A percentile compares a stretch with the other conserved stretches of the same genome.
These are phyloP conservation scores for Lasaia peninsularis DNA, from an alignment of 1,140 invertebrate species.

Conservation along the genomic window DNA sequence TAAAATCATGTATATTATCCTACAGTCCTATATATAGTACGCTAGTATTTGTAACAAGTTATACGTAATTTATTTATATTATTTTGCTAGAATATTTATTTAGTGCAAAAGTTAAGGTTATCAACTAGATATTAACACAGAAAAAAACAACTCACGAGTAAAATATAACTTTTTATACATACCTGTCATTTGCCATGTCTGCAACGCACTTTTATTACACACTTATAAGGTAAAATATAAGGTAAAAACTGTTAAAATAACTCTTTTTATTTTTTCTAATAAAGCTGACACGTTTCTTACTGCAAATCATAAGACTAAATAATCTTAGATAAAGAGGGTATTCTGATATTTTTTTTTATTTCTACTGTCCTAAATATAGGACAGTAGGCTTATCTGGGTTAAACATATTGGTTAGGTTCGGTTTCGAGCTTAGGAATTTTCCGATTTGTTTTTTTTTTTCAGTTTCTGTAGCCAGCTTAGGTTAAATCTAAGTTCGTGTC, in stretches of 20 bases:
- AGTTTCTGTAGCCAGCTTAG: too few species aligned
- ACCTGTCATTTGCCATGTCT: constrained; percentile 44
- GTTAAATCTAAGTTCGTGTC: too few species aligned
- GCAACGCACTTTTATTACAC: constrained; percentile 45
- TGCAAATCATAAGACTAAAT: constrained; percentile 39
- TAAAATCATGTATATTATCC: constrained; percentile 49
- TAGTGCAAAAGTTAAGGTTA: constrained; percentile 45
- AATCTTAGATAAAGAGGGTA: constrained; percentile 34
- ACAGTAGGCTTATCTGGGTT: constrained; percentile 27
- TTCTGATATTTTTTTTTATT: constrained; percentile 35
- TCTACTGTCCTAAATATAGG: constrained; percentile 31
- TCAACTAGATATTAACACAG: constrained; percentile 43
- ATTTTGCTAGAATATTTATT: constrained; percentile 43
- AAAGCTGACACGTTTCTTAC: constrained; percentile 37
- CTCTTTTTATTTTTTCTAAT: constrained; percentile 39
- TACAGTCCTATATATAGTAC: constrained; percentile 49
- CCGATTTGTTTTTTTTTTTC: too few species aligned
- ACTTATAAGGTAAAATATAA: constrained; percentile 39
- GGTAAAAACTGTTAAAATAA: constrained; percentile 40
- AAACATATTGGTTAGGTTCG: too few species aligned
- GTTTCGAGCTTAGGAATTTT: too few species aligned
- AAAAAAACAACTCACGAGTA: constrained; percentile 41
- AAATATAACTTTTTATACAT: constrained; percentile 43
- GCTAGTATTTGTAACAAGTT: constrained; percentile 48
- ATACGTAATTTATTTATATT: constrained; percentile 42